Evolutionary conservation across 2,888 invertebrate genomes (phyloP).

Genomic region (Acronicta leporina): DNA sequence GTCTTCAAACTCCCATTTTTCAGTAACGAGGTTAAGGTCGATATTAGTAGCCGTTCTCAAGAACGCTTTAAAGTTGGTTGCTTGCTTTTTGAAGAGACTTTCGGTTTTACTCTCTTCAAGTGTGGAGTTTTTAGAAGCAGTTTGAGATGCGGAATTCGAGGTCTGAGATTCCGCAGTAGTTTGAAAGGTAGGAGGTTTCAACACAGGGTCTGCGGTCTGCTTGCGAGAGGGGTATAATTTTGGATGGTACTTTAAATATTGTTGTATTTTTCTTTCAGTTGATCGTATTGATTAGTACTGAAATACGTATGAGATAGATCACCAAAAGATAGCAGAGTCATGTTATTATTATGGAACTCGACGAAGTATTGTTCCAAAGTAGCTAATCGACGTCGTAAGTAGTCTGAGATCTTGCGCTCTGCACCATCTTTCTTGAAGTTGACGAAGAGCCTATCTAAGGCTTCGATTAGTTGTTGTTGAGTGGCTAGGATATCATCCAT

Average conservation of each 20-base stretch:
- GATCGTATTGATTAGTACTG: slow-evolving; percentile 11
- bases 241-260: slow-evolving; percentile 6
- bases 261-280: slow-evolving; percentile 6
- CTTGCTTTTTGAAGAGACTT: slow-evolving; percentile 2
- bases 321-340: slow-evolving; percentile 23
- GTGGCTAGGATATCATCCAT: slow-evolving; percentile 21
- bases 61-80: slow-evolving; percentile 8
- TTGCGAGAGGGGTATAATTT: slow-evolving; percentile 1
- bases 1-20: slow-evolving; percentile 11
- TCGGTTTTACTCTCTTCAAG: background rate
- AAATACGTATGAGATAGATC: slow-evolving; percentile 30
- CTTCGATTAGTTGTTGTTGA: slow-evolving; percentile 15
- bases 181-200: slow-evolving; percentile 12
- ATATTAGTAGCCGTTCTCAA: slow-evolving; percentile 1
- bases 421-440: too few relatives aligned
- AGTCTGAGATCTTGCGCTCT: slow-evolving; percentile 25
- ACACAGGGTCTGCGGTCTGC: slow-evolving; percentile 8
- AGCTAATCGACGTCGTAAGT: slow-evolving; percentile 15
- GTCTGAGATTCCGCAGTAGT: slow-evolving; percentile 2
- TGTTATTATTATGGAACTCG: slow-evolving; percentile 17
- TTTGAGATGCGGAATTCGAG: background rate
- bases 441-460: slow-evolving; percentile 6
- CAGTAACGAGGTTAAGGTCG: background rate
- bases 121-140: too few relatives aligned
- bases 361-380: slow-evolving; percentile 26